phyloP scores from a whole-genome alignment of 1,140 invertebrate genomes.

The Heliconius melpomene region DNA sequence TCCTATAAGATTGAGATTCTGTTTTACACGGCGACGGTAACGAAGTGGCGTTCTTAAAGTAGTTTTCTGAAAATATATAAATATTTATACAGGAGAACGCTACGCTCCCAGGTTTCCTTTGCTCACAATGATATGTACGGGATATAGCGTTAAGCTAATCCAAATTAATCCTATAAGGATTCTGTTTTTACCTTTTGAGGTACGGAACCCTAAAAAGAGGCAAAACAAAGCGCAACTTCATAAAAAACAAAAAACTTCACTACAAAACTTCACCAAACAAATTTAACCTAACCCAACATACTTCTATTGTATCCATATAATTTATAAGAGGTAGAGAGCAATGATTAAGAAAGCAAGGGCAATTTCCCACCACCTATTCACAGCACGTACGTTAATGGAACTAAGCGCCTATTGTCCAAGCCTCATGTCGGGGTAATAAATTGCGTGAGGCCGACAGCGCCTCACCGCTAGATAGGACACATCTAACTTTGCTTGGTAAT shows the following conservation, averaged over 20 bases:
- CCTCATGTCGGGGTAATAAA: slow-evolving; percentile 10
- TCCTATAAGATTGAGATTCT: no score
- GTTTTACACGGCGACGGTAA: no score
- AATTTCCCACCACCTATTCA: slow-evolving; percentile 4
- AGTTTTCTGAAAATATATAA: no score
- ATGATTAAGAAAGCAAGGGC: slow-evolving; percentile 1
- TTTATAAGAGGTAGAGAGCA: not conserved
- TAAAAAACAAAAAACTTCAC: not conserved
- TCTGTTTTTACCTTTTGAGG: no score
- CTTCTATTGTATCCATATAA: not conserved
- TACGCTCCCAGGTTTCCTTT: no score
- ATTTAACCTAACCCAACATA: not conserved
- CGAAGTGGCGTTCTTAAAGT: no score
- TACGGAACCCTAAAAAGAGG: no score
- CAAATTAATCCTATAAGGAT: no score
- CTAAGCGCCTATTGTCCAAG: slow-evolving; percentile 6
- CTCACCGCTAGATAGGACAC: not conserved
- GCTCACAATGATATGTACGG: no score
- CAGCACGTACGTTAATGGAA: not conserved
- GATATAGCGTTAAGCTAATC: no score
- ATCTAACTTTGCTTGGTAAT: not conserved
- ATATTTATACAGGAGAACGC: no score
- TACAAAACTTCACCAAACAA: not conserved
- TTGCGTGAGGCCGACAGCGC: not conserved
- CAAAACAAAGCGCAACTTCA: not conserved